Percentiles rank a stretch among this genome's conserved stretches.
These are phyloP conservation scores for Rostratula benghalensis DNA, from an alignment of 2,113 vertebrate species.

Conservation along the genomic window DNA sequence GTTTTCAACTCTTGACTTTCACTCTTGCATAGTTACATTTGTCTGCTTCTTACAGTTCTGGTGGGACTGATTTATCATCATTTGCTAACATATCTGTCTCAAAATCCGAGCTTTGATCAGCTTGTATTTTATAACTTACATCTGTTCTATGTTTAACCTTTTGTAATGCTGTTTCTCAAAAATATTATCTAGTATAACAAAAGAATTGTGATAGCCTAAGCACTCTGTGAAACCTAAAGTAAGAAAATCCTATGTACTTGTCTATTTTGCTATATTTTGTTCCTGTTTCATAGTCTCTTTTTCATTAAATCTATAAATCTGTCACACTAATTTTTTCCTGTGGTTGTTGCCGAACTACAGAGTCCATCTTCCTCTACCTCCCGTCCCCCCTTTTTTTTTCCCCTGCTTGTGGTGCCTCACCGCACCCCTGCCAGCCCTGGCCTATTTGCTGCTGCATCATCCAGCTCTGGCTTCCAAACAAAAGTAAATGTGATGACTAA, in stretches of 20 bases:
- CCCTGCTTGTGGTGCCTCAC: background rate
- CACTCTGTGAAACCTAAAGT: constrained; percentile 60
- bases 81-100: constrained; percentile 96
- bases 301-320: constrained; percentile 50
- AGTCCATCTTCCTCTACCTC: background rate
- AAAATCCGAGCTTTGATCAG: constrained; percentile 96
- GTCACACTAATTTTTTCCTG: constrained; percentile 48
- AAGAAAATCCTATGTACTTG: background rate
- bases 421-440: constrained; percentile 36
- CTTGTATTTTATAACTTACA: constrained; percentile 98
- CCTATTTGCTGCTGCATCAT: constrained; percentile 39
- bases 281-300: constrained; percentile 3
- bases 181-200: constrained; percentile 89
- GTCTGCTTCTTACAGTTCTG: constrained; percentile 90
- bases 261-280: constrained; percentile 30
- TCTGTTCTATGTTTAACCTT: constrained; percentile 99
- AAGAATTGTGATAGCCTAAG: constrained; percentile 79
- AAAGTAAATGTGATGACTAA: constrained; percentile 66
- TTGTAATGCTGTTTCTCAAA: constrained; percentile 92
- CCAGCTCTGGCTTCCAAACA: background rate
- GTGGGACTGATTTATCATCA: constrained; percentile 98
- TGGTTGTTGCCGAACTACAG: constrained; percentile 1
- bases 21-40: constrained; percentile 88
- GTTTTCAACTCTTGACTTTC: constrained; percentile 75
- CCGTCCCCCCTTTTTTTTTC: background rate